A percentile compares a stretch with the other conserved stretches of the same genome.
Evolutionary conservation across 2,797 vertebrate species (phyloP).

Genomic region (Tenualosa thibaudeaui): DNA sequence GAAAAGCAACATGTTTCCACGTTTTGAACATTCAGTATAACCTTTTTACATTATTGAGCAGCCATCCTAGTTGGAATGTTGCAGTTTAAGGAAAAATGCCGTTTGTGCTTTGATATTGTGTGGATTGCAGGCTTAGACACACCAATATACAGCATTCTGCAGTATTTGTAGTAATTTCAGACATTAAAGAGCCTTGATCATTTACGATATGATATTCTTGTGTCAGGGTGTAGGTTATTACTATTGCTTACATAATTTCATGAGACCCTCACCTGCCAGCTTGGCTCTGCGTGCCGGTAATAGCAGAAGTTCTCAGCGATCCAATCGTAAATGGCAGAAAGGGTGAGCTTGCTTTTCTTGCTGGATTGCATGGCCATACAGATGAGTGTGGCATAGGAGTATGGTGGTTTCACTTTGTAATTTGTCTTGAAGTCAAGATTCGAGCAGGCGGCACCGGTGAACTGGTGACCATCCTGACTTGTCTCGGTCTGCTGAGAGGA

Average conservation of each 20-base stretch:
- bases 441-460: conserved; percentile 13
- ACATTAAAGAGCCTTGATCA: neutral
- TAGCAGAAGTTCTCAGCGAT: conserved; percentile 66
- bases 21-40: no score
- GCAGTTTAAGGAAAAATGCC: no score
- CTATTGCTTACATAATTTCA: neutral
- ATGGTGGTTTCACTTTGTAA: conserved; percentile 57
- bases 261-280: conserved; percentile 62
- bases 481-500: neutral
- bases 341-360: conserved; percentile 56
- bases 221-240: neutral
- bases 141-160: neutral
- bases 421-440: conserved; percentile 56
- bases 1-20: no score
- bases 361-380: conserved; percentile 66
- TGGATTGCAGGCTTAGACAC: neutral
- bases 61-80: no score
- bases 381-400: conserved; percentile 64
- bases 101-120: neutral
- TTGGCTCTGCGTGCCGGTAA: conserved; percentile 61
- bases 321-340: conserved; percentile 66
- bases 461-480: neutral
- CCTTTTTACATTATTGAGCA: no score
- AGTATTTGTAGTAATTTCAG: neutral
- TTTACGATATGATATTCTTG: no score